A percentile compares a stretch with the other conserved stretches of the same genome.
Conservation (phyloP, 2,888 invertebrate genomes). For the Octonoba sinensis region DNA sequence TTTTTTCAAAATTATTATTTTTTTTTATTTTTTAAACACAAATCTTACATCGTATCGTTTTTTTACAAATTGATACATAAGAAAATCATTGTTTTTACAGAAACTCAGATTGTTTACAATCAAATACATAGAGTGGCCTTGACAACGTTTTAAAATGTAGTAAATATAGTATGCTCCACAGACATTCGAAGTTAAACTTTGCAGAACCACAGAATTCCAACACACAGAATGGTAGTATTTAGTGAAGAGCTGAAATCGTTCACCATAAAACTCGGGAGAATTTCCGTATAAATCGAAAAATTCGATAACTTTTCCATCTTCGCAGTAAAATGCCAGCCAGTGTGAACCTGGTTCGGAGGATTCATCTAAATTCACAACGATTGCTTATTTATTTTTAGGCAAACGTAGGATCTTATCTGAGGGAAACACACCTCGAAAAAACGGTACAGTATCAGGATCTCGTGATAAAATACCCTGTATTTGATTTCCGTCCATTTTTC, state of each 20-base stretch:
- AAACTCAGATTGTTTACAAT: too few species aligned
- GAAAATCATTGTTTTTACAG: constrained; percentile 12
- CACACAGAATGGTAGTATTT: not conserved
- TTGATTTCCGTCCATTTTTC: not conserved
- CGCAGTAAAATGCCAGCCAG: constrained; percentile 44
- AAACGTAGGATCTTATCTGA: not conserved
- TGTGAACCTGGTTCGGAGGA: constrained; percentile 20
- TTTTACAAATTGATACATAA: constrained; percentile 22
- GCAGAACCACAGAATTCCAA: constrained; percentile 6
- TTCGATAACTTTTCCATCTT: constrained; percentile 8
- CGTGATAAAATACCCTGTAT: not conserved
- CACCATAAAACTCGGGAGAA: constrained; percentile 25
- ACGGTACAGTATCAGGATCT: not conserved
- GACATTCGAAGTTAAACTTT: constrained; percentile 16
- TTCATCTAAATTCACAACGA: constrained; percentile 19
- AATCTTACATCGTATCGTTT: constrained; percentile 15
- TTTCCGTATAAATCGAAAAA: constrained; percentile 50
- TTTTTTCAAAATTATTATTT: not conserved
- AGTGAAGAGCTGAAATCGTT: not conserved
- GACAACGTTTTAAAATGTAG: not conserved
- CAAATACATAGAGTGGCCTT: constrained; percentile 4
- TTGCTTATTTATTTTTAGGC: not conserved
- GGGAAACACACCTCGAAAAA: not conserved
- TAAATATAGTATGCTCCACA: constrained; percentile 27
- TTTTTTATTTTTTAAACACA: not conserved